Evolutionary conservation across 2,113 vertebrate species (phyloP).

Genomic region (Megaleporinus macrocephalus): DNA sequence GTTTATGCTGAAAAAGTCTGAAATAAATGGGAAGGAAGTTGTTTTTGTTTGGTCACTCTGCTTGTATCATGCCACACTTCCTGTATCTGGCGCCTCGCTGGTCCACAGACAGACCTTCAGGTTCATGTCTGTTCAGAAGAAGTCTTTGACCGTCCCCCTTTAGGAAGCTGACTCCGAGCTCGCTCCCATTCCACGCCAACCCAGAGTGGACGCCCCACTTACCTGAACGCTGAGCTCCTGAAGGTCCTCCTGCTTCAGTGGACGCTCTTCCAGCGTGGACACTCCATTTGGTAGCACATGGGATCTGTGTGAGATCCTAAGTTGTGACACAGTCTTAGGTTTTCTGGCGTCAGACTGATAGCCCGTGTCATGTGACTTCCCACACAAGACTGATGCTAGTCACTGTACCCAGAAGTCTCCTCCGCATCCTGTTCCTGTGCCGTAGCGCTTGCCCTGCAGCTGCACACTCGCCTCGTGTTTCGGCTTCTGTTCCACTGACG

Average conservation of each 20-base stretch:
- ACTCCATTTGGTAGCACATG: background rate
- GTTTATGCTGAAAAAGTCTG: background rate
- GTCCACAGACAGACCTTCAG: background rate
- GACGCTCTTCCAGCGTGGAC: background rate
- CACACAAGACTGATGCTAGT: constrained; percentile 38
- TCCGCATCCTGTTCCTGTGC: constrained; percentile 14
- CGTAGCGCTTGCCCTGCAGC: background rate
- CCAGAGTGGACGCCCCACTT: background rate
- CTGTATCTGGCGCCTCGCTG: background rate
- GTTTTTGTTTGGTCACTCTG: no score
- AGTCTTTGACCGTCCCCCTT: background rate
- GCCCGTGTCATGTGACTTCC: constrained; percentile 50
- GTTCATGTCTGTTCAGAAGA: no score
- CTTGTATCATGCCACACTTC: background rate
- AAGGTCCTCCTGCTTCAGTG: background rate
- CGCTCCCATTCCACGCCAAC: background rate
- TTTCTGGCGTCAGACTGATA: background rate
- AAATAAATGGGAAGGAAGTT: background rate
- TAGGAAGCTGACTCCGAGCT: background rate
- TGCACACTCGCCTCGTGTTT: background rate
- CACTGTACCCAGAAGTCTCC: background rate
- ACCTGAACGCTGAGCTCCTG: background rate
- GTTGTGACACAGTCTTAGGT: background rate
- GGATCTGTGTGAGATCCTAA: background rate
- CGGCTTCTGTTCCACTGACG: background rate